Conservation (phyloP, 1,140 invertebrate species). For the Alviniconcha marisindica region DNA sequence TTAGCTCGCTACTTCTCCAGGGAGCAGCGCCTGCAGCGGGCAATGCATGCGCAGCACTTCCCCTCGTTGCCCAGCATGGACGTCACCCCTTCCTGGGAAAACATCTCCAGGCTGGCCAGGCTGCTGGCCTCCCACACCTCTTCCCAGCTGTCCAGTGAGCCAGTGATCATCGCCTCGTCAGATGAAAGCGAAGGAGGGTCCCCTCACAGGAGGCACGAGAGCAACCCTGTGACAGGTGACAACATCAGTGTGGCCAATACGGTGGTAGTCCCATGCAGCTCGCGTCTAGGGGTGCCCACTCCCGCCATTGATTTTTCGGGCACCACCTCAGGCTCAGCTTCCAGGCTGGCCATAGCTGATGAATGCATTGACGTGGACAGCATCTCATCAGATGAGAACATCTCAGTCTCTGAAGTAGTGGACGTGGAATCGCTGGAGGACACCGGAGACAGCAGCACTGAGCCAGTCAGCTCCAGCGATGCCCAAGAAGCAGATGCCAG, state of each 20-base stretch:
- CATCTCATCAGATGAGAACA: slow-evolving; percentile 20
- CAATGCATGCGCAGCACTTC: not conserved
- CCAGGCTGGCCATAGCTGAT: not conserved
- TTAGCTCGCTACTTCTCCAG: not conserved
- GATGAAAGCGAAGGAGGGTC: slow-evolving; percentile 28
- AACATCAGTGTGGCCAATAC: slow-evolving; percentile 19
- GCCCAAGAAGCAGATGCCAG: not conserved
- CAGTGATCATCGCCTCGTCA: slow-evolving; percentile 26
- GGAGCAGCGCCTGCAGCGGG: not conserved
- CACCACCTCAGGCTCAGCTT: not conserved
- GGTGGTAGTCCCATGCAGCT: slow-evolving; percentile 31
- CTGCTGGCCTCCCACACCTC: slow-evolving; percentile 1
- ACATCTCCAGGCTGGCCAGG: slow-evolving; percentile 13
- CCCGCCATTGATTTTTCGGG: not conserved
- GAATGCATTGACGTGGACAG: slow-evolving; percentile 27
- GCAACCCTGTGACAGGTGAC: not conserved
- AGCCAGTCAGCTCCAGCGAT: not conserved
- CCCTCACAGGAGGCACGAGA: not conserved
- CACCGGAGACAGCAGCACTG: not conserved
- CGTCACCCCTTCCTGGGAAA: slow-evolving; percentile 11
- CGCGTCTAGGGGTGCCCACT: slow-evolving; percentile 7
- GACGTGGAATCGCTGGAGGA: slow-evolving; percentile 31
- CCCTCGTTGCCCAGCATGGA: not conserved
- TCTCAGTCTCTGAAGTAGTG: not conserved
- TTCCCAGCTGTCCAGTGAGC: slow-evolving; percentile 8